Evolutionary conservation across 2,888 invertebrate species (phyloP).

Genomic region (Autographa pulchrina): DNA sequence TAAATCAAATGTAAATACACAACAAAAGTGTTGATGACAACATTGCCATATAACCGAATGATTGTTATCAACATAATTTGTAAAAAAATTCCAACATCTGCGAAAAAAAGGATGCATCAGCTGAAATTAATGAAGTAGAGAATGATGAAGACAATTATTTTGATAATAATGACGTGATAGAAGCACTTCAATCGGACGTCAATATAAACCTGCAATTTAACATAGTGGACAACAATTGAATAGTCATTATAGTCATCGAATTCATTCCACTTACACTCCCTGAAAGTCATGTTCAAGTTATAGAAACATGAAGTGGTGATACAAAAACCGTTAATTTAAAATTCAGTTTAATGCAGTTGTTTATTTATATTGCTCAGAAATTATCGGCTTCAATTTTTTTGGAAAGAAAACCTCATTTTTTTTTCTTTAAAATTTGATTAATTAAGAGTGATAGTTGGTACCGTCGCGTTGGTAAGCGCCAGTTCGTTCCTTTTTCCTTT

Average conservation of each 20-base stretch:
- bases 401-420: background rate
- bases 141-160: conserved; percentile 71
- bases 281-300: conserved; percentile 82
- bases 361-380: conserved; percentile 80
- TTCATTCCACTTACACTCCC: conserved; percentile 88
- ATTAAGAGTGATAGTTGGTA: background rate
- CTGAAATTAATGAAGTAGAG: conserved; percentile 84
- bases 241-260: conserved; percentile 79
- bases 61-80: conserved; percentile 56
- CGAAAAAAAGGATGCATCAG: conserved; percentile 85
- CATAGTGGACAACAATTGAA: conserved; percentile 79
- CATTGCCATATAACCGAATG: conserved; percentile 26
- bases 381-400: conserved; percentile 60
- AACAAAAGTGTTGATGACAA: conserved; percentile 56
- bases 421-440: too few relatives aligned
- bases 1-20: conserved; percentile 32
- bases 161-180: conserved; percentile 83
- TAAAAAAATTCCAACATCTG: conserved; percentile 84
- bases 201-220: conserved; percentile 84
- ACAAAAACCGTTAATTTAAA: conserved; percentile 85
- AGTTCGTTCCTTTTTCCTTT: background rate
- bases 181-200: conserved; percentile 87
- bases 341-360: conserved; percentile 79
- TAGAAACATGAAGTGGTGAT: conserved; percentile 85
- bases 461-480: background rate